phyloP scores from a whole-genome alignment of 2,888 invertebrate species.

The Laothoe populi region DNA sequence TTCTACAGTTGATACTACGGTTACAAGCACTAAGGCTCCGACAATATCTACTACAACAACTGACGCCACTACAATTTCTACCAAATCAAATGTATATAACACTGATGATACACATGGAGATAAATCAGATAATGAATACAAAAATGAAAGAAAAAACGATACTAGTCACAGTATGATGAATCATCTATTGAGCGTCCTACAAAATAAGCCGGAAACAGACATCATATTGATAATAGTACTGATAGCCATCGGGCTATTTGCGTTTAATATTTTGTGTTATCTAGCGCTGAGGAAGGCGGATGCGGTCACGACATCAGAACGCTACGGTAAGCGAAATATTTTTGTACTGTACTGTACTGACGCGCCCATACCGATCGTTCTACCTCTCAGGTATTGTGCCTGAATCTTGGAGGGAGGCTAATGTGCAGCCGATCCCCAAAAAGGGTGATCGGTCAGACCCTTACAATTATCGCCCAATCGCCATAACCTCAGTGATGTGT shows the following conservation, averaged over 20 bases:
- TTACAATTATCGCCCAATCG: too few relatives aligned
- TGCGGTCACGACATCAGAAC: background rate
- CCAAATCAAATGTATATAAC: too few relatives aligned
- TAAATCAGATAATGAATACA: background rate
- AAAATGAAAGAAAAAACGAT: background rate
- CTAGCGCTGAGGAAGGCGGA: background rate
- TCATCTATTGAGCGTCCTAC: background rate
- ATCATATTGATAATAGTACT: background rate
- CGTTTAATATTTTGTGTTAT: background rate
- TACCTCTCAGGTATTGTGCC: too few relatives aligned
- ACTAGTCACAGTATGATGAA: background rate
- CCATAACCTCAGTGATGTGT: too few relatives aligned
- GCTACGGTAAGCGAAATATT: background rate
- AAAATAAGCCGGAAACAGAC: background rate
- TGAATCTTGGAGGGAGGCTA: too few relatives aligned
- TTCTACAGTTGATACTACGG: background rate
- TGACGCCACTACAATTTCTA: background rate
- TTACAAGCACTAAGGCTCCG: background rate
- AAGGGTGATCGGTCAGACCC: too few relatives aligned
- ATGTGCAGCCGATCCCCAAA: too few relatives aligned
- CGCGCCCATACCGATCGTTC: too few relatives aligned
- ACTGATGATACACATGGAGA: background rate
- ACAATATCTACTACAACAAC: background rate
- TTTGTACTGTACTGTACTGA: too few relatives aligned
- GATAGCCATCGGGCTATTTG: background rate